Evolutionary conservation across 2,888 invertebrate genomes (phyloP), one percentile per base, ranked within the genome.

Genomic region (Oegoconia quadripuncta): DNA sequence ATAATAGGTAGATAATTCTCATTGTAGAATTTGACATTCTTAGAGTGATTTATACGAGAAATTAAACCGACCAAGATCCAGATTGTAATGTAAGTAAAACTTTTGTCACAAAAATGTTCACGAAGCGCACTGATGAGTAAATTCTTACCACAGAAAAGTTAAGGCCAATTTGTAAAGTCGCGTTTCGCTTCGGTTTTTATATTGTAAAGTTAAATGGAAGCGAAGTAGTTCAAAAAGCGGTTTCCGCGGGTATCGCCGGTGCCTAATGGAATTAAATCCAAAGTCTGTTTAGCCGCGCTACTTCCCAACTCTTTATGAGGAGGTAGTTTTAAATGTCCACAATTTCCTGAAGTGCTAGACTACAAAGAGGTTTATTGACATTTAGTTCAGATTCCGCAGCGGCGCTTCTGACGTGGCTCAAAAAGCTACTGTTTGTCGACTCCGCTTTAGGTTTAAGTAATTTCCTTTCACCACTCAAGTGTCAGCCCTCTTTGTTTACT

Each of bases 171-270:
- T 66, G 58, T 50, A 46, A 62, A 64, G 59, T 61, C 55, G 58
- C 56, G 61, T 68, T 67, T 64, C 59, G 60, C 52, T 30, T 41
- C 39, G 45, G 59, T 71, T 74, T 77, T 76, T 75, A 63, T 64
- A 64, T 53, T 55, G 52, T 52, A 59, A 76, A 77, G 67, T 75
- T 75, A 64, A 75, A 72, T 71, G 56, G 65, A 64, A 61, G 55
- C 44, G 55, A 57, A 68, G 63, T 64, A 70, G 64, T 72, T 74
- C 56, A 48, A 63, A 70, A 68, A 52, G 59, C 60, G 58, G 49
- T 64, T 52, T 48, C 47, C 38, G 17, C 45, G 41, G 50, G 60
- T 67, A 60, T 65, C 57, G 51, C 49, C 47, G 44, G 51, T 50
- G 55, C 52, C 59, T 71, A 69, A 74, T 73, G 64, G 60, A 71